These are phyloP conservation scores for Ormia ochracea DNA, from an alignment of 2,888 invertebrate genomes.

Conservation along the genomic window DNA sequence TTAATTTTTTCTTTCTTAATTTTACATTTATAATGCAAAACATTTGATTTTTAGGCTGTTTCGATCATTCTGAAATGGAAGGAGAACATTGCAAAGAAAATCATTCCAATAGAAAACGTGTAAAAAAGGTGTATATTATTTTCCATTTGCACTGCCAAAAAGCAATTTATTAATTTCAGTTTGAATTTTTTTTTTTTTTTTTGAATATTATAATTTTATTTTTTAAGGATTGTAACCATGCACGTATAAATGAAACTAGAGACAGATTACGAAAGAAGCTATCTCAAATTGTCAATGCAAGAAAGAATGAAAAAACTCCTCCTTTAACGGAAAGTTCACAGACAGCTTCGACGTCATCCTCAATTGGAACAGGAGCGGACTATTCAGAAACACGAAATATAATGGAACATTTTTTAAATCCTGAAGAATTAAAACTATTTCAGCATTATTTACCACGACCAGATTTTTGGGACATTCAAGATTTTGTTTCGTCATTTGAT, in stretches of 20 bases:
- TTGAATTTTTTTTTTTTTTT: no score
- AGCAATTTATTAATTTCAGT: background rate
- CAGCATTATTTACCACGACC: constrained; percentile 53
- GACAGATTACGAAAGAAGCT: constrained; percentile 76
- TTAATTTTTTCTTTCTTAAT: background rate
- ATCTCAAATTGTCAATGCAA: constrained; percentile 73
- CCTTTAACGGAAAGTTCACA: constrained; percentile 48
- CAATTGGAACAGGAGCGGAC: background rate
- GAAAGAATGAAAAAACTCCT: constrained; percentile 69
- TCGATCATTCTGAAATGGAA: constrained; percentile 73
- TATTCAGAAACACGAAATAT: constrained; percentile 26
- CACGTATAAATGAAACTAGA: constrained; percentile 76
- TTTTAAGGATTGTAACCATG: constrained; percentile 74
- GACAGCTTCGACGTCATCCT: constrained; percentile 62
- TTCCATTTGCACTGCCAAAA: no score
- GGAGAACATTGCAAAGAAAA: constrained; percentile 75
- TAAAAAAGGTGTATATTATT: constrained; percentile 69
- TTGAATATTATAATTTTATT: background rate
- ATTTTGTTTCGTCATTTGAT: constrained; percentile 48
- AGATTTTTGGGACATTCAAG: constrained; percentile 50
- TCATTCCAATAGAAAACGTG: constrained; percentile 74
- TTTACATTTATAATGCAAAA: background rate
- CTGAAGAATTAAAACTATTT: constrained; percentile 44
- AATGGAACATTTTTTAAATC: constrained; percentile 52
- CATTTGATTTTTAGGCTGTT: constrained; percentile 67